Conservation (phyloP, 2,797 vertebrate genomes). For the Myotis myotis region DNA sequence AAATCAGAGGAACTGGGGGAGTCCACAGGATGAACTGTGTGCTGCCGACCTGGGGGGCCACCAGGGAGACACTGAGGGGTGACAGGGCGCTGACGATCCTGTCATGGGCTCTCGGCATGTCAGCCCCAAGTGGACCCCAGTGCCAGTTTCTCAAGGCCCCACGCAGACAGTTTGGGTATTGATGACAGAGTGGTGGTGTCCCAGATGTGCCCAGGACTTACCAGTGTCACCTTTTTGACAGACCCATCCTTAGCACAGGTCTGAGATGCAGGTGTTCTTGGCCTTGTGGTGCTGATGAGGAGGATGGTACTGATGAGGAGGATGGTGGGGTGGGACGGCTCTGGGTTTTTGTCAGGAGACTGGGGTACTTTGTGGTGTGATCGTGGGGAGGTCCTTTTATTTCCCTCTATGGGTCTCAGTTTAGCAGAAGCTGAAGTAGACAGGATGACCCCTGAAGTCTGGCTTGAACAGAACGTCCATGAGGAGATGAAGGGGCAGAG, state of each 20-base stretch:
- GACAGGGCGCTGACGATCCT: background rate
- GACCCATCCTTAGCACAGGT: background rate
- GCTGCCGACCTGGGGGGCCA: too few relatives aligned
- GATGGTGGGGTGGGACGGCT: background rate
- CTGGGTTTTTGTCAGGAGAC: background rate
- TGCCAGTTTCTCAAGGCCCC: background rate
- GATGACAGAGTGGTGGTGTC: background rate
- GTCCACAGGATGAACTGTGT: background rate
- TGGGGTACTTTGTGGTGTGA: fast-evolving
- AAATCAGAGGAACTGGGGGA: background rate
- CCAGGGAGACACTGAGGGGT: background rate
- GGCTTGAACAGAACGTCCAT: background rate
- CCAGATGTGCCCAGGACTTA: background rate
- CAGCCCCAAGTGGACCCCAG: background rate
- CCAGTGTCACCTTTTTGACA: background rate
- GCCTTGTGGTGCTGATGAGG: fast-evolving
- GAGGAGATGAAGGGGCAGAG: background rate
- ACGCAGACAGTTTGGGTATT: background rate
- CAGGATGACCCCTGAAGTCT: background rate
- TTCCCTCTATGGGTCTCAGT: background rate
- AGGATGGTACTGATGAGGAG: background rate
- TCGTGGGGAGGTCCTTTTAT: background rate
- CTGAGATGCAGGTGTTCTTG: too few relatives aligned
- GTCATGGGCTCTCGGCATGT: background rate
- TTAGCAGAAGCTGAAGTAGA: background rate